Evolutionary conservation across 2,797 vertebrate species (phyloP), one percentile per base, ranked within the genome.

Genomic region (Limosa lapponica): DNA sequence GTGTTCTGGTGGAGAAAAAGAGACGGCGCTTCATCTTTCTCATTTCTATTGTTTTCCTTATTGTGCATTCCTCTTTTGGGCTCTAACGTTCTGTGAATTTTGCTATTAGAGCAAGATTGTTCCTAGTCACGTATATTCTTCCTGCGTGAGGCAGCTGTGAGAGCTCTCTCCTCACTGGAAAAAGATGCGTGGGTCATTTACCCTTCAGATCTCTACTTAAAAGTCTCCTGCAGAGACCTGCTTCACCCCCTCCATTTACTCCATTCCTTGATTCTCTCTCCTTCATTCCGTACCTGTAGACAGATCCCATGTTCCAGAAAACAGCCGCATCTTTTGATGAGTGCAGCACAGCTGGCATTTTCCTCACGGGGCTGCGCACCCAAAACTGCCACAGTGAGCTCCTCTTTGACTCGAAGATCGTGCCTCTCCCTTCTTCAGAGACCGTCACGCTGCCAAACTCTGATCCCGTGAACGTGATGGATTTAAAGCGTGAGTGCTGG

Each of bases 241-340:
- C 49, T 64, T 36, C 67, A 30, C 19, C 25, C 32, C 30, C 25
- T 82, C 61, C 17, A 4, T 30, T 71, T 48, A 8, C 51, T 65
- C 46, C 14, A 3, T 30, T 36, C 61, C 66, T 70, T 82, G 37
- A 61, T 49, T 70, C 39, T 46, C 39, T 46, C n/a, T 32, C 6
- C 70, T 58, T 90, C 9, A 4, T 59, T 86, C 67, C n/a, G 0
- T 30, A 2, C 85, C 61, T 25, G 32, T 95, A 99, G 99, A 97
- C 99, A 43, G 99, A 99, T 91, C 99, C 99, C 93, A 98, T 99
- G 98, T 99, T 99, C 97, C 99, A 99, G 96, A 98, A 98, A 55
- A 98, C 98, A 8, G 98, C 98, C 0, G 98, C 98, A 2, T 99
- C 99, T 1, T 99, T 99, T 1, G 99, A 99, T 32, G 99, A 99